A percentile compares a stretch with the other conserved stretches of the same genome.
These are phyloP conservation scores for Morinoia aosen DNA, from an alignment of 2,888 invertebrate genomes.

Conservation along the genomic window DNA sequence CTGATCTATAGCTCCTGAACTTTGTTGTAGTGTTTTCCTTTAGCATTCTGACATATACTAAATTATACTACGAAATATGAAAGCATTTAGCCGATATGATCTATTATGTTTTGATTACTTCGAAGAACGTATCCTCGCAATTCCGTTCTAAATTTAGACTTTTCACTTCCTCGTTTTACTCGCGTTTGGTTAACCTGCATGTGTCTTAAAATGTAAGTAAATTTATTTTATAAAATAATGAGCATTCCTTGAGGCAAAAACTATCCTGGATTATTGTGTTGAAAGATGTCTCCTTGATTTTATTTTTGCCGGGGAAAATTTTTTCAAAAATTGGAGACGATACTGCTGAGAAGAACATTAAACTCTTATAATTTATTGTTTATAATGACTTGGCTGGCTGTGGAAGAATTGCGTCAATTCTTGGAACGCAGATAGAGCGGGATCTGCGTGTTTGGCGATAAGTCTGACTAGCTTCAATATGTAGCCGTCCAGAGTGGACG, in stretches of 20 bases:
- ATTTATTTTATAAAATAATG: not conserved
- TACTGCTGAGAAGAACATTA: not conserved
- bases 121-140: not conserved
- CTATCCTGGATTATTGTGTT: not conserved
- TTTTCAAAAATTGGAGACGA: not conserved
- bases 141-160: not conserved
- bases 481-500: not conserved
- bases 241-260: not conserved
- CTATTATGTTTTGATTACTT: not conserved
- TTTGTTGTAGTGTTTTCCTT: not conserved
- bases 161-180: not conserved
- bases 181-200: not conserved
- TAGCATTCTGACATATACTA: not conserved
- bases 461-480: not conserved
- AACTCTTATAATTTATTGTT: not conserved
- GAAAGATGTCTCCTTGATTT: not conserved
- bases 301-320: not conserved
- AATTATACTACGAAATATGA: not conserved
- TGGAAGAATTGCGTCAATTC: not conserved
- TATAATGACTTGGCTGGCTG: not conserved
- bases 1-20: not conserved
- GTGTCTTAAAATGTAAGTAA: not conserved
- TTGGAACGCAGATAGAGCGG: not conserved
- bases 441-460: not conserved
- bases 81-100: not conserved